Conservation (phyloP, 2,888 invertebrate species). For the Amphimallon solstitiale region DNA sequence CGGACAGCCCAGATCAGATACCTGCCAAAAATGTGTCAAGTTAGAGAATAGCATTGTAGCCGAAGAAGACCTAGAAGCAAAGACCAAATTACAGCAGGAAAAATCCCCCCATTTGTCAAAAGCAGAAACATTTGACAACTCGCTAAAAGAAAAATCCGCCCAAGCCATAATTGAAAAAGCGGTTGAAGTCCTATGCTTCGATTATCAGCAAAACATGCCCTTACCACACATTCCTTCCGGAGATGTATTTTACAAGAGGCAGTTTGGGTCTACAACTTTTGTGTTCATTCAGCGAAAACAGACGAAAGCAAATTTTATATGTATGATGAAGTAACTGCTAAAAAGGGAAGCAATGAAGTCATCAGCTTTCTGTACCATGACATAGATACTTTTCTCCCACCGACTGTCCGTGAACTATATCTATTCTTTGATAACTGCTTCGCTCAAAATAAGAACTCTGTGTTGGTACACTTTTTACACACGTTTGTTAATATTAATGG, state of each 20-base stretch:
- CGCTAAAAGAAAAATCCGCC: constrained; percentile 33
- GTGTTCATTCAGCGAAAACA: not conserved
- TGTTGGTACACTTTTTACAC: too few species aligned
- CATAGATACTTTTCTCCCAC: too few species aligned
- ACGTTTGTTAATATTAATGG: constrained; percentile 32
- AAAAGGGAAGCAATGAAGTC: too few species aligned
- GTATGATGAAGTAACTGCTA: too few species aligned
- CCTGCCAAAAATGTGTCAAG: constrained; percentile 43
- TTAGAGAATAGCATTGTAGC: constrained; percentile 37
- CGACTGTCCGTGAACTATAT: constrained; percentile 32
- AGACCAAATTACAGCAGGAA: constrained; percentile 25
- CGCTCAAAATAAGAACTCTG: constrained; percentile 45
- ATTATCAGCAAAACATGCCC: constrained; percentile 45
- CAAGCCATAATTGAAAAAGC: constrained; percentile 20
- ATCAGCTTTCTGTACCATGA: too few species aligned
- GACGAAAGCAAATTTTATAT: not conserved
- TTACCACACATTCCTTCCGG: constrained; percentile 35
- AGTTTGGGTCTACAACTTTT: constrained; percentile 17
- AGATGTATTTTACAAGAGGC: constrained; percentile 46
- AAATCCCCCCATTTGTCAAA: constrained; percentile 11
- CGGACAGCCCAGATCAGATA: constrained; percentile 34
- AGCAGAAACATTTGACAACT: not conserved
- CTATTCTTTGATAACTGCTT: constrained; percentile 42
- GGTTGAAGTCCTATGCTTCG: constrained; percentile 46
- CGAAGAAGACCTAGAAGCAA: constrained; percentile 17